Evolutionary conservation across 2,113 vertebrate genomes (phyloP).

Genomic region (Ramphastos sulfuratus): DNA sequence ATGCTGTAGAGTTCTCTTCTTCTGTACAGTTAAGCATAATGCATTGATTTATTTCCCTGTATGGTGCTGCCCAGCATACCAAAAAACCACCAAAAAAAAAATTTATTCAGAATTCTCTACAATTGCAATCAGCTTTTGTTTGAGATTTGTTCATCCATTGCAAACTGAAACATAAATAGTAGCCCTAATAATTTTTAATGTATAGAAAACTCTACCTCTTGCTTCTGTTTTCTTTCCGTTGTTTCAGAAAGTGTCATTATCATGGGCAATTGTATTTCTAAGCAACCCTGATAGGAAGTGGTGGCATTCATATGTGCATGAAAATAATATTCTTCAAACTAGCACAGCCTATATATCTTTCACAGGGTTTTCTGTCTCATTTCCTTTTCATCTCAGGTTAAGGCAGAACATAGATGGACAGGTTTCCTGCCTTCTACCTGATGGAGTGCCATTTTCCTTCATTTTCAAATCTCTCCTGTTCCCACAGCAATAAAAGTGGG

Average conservation of each 20-base stretch:
- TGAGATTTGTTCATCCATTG: not conserved
- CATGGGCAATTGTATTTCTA: not conserved
- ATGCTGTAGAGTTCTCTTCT: not conserved
- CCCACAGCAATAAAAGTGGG: not conserved
- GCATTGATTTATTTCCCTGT: not conserved
- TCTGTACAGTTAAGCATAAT: not conserved
- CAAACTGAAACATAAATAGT: not conserved
- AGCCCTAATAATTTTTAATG: not conserved
- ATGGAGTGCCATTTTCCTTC: rapidly evolving
- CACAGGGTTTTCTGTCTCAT: not conserved
- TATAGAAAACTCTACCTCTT: not conserved
- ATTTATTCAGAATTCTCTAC: not conserved
- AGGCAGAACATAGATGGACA: not conserved
- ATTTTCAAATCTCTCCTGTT: not conserved
- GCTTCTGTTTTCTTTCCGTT: not conserved
- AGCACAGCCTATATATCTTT: not conserved
- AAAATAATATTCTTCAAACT: not conserved
- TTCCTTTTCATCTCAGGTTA: not conserved
- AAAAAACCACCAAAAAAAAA: not conserved
- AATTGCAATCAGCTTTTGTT: not conserved
- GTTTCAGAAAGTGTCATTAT: not conserved
- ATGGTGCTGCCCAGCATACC: not conserved
- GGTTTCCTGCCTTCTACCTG: not conserved
- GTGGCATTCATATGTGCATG: not conserved
- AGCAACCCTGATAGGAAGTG: not conserved